These are phyloP conservation scores for Podarcis cretensis DNA, from an alignment of 2,113 vertebrate genomes.

Conservation along the genomic window DNA sequence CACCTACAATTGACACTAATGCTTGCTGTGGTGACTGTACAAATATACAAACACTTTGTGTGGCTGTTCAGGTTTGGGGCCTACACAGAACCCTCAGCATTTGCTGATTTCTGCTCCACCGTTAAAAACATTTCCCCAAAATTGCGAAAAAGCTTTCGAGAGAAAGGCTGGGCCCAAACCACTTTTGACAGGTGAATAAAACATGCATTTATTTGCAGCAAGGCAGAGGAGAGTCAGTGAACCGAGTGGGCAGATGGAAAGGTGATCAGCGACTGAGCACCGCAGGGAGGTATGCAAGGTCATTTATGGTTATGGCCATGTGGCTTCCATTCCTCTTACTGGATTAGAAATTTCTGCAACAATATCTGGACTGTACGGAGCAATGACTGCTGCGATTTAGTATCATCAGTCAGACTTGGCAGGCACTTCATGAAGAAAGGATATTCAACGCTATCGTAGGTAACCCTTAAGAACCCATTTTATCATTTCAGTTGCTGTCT, in stretches of 20 bases:
- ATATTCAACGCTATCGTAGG: not conserved
- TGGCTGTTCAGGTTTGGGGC: not conserved
- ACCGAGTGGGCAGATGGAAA: constrained; percentile 9
- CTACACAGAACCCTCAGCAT: not conserved
- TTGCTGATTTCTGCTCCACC: not conserved
- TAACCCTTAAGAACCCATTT: not conserved
- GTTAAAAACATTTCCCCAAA: not conserved
- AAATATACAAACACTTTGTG: not conserved
- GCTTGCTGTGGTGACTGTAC: not conserved
- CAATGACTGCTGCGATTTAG: not conserved
- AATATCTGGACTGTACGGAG: not conserved
- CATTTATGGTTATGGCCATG: not conserved
- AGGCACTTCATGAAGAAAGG: not conserved
- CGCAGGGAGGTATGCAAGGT: not conserved
- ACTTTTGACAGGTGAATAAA: not conserved
- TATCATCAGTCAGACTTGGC: not conserved
- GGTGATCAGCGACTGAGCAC: not conserved
- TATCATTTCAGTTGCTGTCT: not conserved
- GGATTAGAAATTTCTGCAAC: not conserved
- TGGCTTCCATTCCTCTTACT: not conserved
- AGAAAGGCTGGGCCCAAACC: not conserved
- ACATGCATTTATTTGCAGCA: not conserved
- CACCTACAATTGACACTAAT: not conserved
- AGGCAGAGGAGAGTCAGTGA: not conserved
- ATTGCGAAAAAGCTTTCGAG: not conserved